phyloP scores from a whole-genome alignment of 2,888 invertebrate genomes.

The Druceiella hillmani region DNA sequence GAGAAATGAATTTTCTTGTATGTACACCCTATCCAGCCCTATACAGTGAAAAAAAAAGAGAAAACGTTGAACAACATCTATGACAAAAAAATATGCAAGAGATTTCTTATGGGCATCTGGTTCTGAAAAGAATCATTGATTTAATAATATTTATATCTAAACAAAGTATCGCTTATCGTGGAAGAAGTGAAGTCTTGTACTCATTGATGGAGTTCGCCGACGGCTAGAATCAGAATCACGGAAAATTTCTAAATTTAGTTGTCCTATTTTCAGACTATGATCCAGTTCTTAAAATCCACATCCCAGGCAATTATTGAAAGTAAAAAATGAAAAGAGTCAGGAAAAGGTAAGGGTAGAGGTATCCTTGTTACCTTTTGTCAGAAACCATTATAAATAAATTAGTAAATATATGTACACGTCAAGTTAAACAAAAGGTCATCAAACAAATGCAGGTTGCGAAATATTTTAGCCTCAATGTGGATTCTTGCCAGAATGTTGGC shows the following conservation, averaged over 20 bases:
- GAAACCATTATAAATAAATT: constrained; percentile 6
- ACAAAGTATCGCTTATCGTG: constrained; percentile 6
- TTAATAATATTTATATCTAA: constrained; percentile 5
- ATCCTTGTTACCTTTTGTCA: constrained; percentile 5
- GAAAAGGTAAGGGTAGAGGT: constrained; percentile 6
- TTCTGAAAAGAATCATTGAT: constrained; percentile 6
- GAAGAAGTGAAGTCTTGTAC: constrained; percentile 5
- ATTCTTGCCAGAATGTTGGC: constrained; percentile 7
- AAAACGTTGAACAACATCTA: constrained; percentile 4
- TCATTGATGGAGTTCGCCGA: constrained; percentile 3
- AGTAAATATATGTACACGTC: constrained; percentile 6
- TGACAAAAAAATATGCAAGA: constrained; percentile 5
- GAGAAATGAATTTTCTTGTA: no score
- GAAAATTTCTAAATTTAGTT: constrained; percentile 6
- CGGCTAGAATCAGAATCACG: constrained; percentile 6
- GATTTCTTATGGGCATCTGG: constrained; percentile 5
- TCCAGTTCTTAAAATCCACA: constrained; percentile 5
- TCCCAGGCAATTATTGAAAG: constrained; percentile 6
- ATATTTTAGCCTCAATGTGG: constrained; percentile 6
- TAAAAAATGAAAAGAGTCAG: constrained; percentile 6
- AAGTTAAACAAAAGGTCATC: constrained; percentile 4
- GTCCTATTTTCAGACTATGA: constrained; percentile 5
- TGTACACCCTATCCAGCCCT: no score
- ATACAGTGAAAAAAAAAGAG: constrained; percentile 1
- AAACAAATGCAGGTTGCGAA: no score